Evolutionary conservation across 2,113 vertebrate species (phyloP).

Genomic region (Ictalurus furcatus): DNA sequence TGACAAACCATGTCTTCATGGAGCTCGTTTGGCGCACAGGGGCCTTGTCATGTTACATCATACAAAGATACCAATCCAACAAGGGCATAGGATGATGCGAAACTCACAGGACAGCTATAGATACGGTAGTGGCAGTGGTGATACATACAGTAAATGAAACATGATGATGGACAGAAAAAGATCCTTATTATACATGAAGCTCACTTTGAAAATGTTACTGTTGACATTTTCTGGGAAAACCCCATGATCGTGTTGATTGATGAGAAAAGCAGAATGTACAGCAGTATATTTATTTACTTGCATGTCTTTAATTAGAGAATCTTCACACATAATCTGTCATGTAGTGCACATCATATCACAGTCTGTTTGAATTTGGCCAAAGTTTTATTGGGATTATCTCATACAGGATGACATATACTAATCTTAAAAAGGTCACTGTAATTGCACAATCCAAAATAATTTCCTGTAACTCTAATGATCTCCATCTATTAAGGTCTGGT

Average conservation of each 20-base stretch:
- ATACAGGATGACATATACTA: not conserved
- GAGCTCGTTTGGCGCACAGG: not conserved
- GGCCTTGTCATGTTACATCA: not conserved
- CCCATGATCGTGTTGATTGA: not conserved
- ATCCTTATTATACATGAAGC: not conserved
- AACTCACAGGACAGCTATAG: not conserved
- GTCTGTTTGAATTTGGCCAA: not conserved
- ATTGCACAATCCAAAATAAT: not conserved
- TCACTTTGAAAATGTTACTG: not conserved
- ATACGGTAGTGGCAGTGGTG: not conserved
- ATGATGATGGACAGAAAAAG: not conserved
- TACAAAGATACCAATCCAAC: not conserved
- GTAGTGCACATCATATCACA: not conserved
- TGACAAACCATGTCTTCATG: not conserved
- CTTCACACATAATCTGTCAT: not conserved
- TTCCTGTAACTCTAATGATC: not conserved
- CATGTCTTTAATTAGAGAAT: not conserved
- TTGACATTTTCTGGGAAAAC: not conserved
- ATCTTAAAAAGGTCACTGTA: not conserved
- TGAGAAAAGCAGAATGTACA: not conserved
- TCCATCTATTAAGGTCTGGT: slow-evolving; percentile 25
- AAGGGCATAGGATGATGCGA: not conserved
- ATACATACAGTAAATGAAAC: not conserved
- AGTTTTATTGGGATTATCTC: not conserved
- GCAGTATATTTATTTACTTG: not conserved